A percentile compares a stretch with the other conserved stretches of the same genome.
phyloP scores from a whole-genome alignment of 2,888 invertebrate species.

The Orthonevra nobilis region DNA sequence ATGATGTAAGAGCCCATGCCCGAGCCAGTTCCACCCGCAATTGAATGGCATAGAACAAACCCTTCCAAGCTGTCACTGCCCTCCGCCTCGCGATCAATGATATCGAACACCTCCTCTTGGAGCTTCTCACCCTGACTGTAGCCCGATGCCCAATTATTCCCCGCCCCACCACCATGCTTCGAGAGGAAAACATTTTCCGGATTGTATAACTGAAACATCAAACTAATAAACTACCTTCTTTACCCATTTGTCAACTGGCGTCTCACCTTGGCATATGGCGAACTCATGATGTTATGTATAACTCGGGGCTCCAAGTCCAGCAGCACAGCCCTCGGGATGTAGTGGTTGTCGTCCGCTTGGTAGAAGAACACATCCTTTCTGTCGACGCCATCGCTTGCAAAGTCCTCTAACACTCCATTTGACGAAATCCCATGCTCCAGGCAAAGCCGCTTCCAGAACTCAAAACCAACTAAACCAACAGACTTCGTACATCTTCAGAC shows the following conservation, averaged over 20 bases:
- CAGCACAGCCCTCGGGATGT: conserved; percentile 97
- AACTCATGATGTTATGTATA: conserved; percentile 97
- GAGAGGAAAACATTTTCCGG: conserved; percentile 98
- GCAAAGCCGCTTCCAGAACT: conserved; percentile 99
- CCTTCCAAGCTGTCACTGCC: conserved; percentile 99
- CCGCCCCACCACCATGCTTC: conserved; percentile 99
- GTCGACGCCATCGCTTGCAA: conserved; percentile 94
- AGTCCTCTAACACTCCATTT: conserved; percentile 96
- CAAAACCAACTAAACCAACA: conserved; percentile 90
- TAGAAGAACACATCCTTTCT: conserved; percentile 99
- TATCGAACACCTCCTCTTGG: conserved; percentile 98
- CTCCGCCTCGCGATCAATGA: conserved; percentile 98
- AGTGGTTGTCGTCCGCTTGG: conserved; percentile 99
- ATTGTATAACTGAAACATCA: conserved; percentile 92
- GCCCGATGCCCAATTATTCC: conserved; percentile 99
- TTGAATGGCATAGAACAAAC: conserved; percentile 98
- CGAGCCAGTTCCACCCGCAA: conserved; percentile 99
- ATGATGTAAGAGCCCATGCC: conserved; percentile 98
- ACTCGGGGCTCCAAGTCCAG: conserved; percentile 98
- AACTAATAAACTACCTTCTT: too few species aligned
- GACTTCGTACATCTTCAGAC: background rate
- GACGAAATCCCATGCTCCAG: conserved; percentile 98
- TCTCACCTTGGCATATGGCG: conserved; percentile 93
- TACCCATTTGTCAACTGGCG: too few species aligned
- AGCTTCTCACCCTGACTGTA: conserved; percentile 95